Base-by-base conservation (phyloP, 2,797 vertebrate species). In the Chanos chanos region DNA sequence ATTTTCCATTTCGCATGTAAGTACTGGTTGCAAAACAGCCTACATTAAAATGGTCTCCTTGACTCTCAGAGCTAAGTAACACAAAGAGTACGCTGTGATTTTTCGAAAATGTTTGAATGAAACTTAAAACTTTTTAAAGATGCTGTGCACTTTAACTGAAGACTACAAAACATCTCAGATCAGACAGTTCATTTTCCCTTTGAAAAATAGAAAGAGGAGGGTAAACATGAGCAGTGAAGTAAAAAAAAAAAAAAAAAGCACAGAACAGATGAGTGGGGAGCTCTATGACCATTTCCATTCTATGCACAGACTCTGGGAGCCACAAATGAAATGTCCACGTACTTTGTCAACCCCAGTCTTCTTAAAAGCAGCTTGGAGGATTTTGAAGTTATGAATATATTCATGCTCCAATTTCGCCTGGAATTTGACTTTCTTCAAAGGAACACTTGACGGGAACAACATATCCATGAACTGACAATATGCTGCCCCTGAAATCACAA, bases 401-500 rank as follows among this genome's bases (percentile, higher is more conserved):
- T 94, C 92, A 0, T 94, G 92, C 61, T 94, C 92, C 77, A 91
- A 76, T 70, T 92, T 94, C 48, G 91, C 92, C 74, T 91, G 89
- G 72, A 94, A 93, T 75, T 94, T 94, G 61, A 94, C 91, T 83
- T 92, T 94, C 85, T 94, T 94, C 77, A 94, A 81, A 0, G 87
- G 86, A 74, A 94, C 81, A 41, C 89, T 90, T 30, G 89, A 89
- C 4, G 90, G 91, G 64, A 94, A 94, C 49, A 94, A 82, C 92
- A 94, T 92, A 71, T 93, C 92, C 92, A 94, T 92, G 60, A 94
- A 93, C 66, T 94, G 92, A 67, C 92, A 94, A 72, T 92, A 94
- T 0, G 89, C 89, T 58, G 86, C 87, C 73, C 92, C 92, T 94
- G 78, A 21, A 48, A 55, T 62, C 30, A 66, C 9, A 34, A 33